A percentile compares a stretch with the other conserved stretches of the same genome.
Evolutionary conservation across 2,888 invertebrate genomes (phyloP).

Genomic region (Ornithoptera alexandrae): DNA sequence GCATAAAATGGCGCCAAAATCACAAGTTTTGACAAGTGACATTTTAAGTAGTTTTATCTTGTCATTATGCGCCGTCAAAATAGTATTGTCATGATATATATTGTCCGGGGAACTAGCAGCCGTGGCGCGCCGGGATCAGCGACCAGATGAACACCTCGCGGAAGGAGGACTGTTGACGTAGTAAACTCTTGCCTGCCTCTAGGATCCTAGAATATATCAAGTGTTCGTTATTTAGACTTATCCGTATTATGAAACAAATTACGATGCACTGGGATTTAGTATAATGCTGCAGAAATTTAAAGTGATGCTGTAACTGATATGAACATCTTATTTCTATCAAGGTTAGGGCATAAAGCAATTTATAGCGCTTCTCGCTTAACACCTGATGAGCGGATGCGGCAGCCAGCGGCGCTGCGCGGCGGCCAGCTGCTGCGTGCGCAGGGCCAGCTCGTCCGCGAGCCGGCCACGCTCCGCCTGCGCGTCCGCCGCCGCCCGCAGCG

Average conservation of each 20-base stretch:
- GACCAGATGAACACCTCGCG: slow-evolving; percentile 63
- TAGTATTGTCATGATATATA: not conserved
- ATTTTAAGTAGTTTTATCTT: too few relatives aligned
- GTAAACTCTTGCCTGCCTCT: slow-evolving; percentile 55
- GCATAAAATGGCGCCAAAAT: not conserved
- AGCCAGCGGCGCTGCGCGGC: slow-evolving; percentile 57
- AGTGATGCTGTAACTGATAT: too few relatives aligned
- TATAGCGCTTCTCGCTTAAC: too few relatives aligned
- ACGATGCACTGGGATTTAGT: too few relatives aligned
- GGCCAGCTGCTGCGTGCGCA: slow-evolving; percentile 35
- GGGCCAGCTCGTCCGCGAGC: slow-evolving; percentile 34
- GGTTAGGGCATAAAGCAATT: too few relatives aligned
- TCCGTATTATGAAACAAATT: too few relatives aligned
- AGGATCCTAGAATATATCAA: slow-evolving; percentile 45
- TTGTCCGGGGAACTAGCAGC: slow-evolving; percentile 43
- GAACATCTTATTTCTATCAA: too few relatives aligned
- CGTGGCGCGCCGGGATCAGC: slow-evolving; percentile 60
- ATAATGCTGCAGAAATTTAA: too few relatives aligned
- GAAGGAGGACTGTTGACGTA: slow-evolving; percentile 52
- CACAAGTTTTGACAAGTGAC: not conserved
- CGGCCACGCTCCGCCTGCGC: slow-evolving; percentile 36
- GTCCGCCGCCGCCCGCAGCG: slow-evolving; percentile 34
- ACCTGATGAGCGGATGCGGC: slow-evolving; percentile 62
- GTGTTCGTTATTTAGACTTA: too few relatives aligned
- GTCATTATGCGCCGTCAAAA: not conserved